Conservation (phyloP, 92 coral and sea anemone genomes). For the Umimayanthus kanabou region DNA sequence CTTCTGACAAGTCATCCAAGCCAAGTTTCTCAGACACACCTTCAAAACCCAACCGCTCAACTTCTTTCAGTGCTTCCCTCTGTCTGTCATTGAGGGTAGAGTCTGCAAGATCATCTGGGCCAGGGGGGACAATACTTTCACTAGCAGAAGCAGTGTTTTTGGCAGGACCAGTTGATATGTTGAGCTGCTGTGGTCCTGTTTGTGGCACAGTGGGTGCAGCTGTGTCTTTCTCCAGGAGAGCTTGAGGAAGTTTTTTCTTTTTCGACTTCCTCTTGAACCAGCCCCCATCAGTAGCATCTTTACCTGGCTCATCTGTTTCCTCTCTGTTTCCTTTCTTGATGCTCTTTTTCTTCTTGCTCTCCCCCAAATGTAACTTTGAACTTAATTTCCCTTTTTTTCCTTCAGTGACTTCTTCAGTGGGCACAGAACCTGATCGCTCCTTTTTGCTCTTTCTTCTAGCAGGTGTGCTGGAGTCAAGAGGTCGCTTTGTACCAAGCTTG, state of each 20-base stretch:
- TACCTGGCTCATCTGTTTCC: slow-evolving; percentile 24
- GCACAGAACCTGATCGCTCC: slow-evolving; percentile 50
- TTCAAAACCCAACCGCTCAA: slow-evolving; percentile 76
- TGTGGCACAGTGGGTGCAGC: not conserved
- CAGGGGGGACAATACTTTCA: slow-evolving; percentile 6
- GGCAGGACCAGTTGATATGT: not conserved
- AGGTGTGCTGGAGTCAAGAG: not conserved
- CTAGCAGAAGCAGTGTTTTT: not conserved
- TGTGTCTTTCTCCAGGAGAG: slow-evolving; percentile 26
- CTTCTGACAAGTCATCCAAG: slow-evolving; percentile 76
- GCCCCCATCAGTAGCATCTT: not conserved
- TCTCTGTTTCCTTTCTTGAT: slow-evolving; percentile 44
- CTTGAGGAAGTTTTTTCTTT: slow-evolving; percentile 28
- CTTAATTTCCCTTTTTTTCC: slow-evolving; percentile 14
- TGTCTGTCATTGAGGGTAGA: slow-evolving; percentile 47
- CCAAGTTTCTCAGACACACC: slow-evolving; percentile 80
- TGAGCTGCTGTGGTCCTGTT: not conserved
- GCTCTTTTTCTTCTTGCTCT: slow-evolving; percentile 46
- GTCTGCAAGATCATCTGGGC: not conserved
- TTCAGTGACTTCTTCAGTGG: slow-evolving; percentile 53
- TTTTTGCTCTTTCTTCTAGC: slow-evolving; percentile 40
- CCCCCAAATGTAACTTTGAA: slow-evolving; percentile 18
- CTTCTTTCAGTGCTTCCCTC: slow-evolving; percentile 57
- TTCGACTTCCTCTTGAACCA: slow-evolving; percentile 34
- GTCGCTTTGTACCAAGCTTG: slow-evolving; percentile 33